Evolutionary conservation across 2,888 invertebrate genomes (phyloP).

Genomic region (Orthosia gracilis): DNA sequence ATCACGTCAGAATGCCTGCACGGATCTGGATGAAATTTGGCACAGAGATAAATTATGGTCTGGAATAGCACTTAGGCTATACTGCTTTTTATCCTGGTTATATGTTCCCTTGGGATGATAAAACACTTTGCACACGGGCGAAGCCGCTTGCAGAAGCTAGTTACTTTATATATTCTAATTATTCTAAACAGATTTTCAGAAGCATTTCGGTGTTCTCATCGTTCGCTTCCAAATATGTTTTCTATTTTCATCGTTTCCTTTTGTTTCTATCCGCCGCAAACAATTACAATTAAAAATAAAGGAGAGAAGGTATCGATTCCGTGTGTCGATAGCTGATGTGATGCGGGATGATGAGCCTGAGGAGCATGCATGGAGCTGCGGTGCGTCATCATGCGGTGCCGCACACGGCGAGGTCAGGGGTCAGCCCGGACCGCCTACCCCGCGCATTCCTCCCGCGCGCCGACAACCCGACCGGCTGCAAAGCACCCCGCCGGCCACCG

Average conservation of each 20-base stretch:
- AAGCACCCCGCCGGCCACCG: neutral
- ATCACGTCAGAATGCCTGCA: no score
- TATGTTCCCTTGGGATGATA: no score
- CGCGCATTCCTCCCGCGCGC: constrained; percentile 76
- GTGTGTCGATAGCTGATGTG: constrained; percentile 57
- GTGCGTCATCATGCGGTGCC: constrained; percentile 76
- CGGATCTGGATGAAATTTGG: no score
- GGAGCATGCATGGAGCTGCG: constrained; percentile 60
- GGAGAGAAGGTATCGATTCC: constrained; percentile 67
- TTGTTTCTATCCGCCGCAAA: constrained; percentile 18
- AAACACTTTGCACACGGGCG: no score
- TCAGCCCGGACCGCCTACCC: constrained; percentile 83
- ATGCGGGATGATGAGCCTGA: constrained; percentile 46
- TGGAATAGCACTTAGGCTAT: no score
- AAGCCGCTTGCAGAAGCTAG: no score
- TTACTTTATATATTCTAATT: neutral
- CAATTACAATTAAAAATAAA: constrained; percentile 61
- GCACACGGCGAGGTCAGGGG: constrained; percentile 79
- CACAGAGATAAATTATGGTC: no score
- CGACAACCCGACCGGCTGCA: constrained; percentile 55
- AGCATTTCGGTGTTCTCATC: neutral
- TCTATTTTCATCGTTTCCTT: constrained; percentile 3
- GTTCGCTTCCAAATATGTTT: neutral
- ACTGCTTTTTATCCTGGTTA: no score
- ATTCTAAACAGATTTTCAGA: neutral